Evolutionary conservation across 2,888 invertebrate genomes (phyloP), one percentile per base, ranked within the genome.

Genomic region (Hermaeophaga mercurialis): DNA sequence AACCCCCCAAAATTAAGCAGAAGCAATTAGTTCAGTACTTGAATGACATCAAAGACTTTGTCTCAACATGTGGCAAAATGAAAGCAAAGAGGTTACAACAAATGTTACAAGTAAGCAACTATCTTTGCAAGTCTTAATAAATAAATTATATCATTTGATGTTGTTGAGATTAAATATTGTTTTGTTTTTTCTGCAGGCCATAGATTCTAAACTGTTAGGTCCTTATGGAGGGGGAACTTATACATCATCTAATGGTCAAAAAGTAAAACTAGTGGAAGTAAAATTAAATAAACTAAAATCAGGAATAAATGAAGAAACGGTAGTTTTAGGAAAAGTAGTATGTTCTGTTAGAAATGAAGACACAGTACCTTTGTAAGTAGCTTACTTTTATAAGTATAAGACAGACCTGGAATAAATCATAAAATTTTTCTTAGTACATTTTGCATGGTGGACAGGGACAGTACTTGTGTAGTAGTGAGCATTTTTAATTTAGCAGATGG

Each of bases 401-500:
- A 22, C 6, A 22, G 24, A 6, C 8, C 24, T 24, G 8, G 4
- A 24, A 24, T 24, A 8, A 4, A 24, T 6, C 24, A 6, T n/a
- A n/a, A n/a, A n/a, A n/a, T 28, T 50, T 57, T 62, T 78, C 83
- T 8, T 79, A 92, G 91, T 75, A 88, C 91, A 28, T 91, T 92
- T 78, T 92, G 90, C 69, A 77, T 93, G 71, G 83, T 90, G 38
- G 93, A 93, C 78, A 83, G 84, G 64, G 83, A 85, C 53, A 84
- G 85, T 77, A 80, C 80, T 1, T 90, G 91, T 71, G 78, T 88
- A 43, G 84, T 86, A 14, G 91, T 93, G 57, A 89, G 89, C 1
- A 85, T 94, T 39, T 94, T 91, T 78, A 94, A 94, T 80, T 82
- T 92, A 77, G 89, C 90, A 5, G 84, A 86, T 70, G 90, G 90